phyloP scores from a whole-genome alignment of 2,888 invertebrate genomes.

The Dimorphilus gyrociliatus region DNA sequence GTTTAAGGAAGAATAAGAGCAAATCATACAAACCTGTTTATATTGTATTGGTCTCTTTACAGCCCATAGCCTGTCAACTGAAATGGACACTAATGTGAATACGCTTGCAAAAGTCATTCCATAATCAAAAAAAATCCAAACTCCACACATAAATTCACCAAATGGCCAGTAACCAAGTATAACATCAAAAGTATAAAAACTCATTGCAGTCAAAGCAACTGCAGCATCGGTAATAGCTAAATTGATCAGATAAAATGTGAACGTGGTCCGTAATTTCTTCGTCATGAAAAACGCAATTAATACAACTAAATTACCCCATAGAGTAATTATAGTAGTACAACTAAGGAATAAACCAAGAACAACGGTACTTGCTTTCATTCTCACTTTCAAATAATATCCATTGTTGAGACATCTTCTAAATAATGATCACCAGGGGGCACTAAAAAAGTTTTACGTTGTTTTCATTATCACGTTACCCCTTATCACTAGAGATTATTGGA shows the following conservation, averaged over 20 bases:
- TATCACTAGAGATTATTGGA: too few relatives aligned
- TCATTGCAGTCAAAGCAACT: conserved; percentile 30
- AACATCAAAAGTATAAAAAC: conserved; percentile 25
- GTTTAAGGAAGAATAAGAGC: too few relatives aligned
- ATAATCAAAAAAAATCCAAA: conserved; percentile 36
- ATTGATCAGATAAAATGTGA: conserved; percentile 24
- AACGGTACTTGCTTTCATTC: too few relatives aligned
- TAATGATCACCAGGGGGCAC: too few relatives aligned
- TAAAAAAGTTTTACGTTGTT: too few relatives aligned
- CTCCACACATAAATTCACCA: conserved; percentile 23
- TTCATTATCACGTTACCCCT: too few relatives aligned
- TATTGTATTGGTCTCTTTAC: too few relatives aligned
- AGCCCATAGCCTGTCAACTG: conserved; percentile 24
- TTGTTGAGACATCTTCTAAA: too few relatives aligned
- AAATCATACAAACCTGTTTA: too few relatives aligned
- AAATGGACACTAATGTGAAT: conserved; percentile 31
- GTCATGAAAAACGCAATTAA: conserved; percentile 23
- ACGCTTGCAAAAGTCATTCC: conserved; percentile 35
- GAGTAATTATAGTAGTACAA: too few relatives aligned
- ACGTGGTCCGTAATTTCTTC: conserved; percentile 26
- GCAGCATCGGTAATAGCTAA: conserved; percentile 22
- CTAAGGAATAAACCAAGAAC: too few relatives aligned
- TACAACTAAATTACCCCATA: conserved; percentile 31
- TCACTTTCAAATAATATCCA: too few relatives aligned
- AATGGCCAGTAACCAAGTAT: conserved; percentile 33